phyloP scores from a whole-genome alignment of 2,797 vertebrate species.

The Leucoraja ocellata region DNA sequence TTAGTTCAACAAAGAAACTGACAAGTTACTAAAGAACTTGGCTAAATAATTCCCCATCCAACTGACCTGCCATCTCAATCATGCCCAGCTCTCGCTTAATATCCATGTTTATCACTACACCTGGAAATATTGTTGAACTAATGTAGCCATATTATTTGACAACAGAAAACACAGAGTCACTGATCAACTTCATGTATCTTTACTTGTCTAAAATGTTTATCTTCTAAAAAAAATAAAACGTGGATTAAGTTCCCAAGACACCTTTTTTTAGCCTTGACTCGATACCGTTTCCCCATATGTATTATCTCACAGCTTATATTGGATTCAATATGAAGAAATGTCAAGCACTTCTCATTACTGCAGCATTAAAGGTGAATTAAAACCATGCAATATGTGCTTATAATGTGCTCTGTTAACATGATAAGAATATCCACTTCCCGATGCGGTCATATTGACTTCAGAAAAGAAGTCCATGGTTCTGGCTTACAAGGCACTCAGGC shows the following conservation, averaged over 20 bases:
- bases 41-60: not conserved
- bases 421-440: not conserved
- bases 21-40: too few species aligned
- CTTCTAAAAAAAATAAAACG: not conserved
- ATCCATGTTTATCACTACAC: not conserved
- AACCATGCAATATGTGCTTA: not conserved
- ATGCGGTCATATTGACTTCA: not conserved
- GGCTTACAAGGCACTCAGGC: slow-evolving; percentile 43
- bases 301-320: not conserved
- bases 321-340: not conserved
- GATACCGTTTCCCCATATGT: too few species aligned
- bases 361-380: not conserved
- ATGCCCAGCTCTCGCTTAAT: not conserved
- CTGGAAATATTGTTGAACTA: not conserved
- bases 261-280: not conserved
- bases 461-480: not conserved
- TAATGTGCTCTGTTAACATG: not conserved
- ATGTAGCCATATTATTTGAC: not conserved
- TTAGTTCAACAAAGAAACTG: too few species aligned
- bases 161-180: not conserved
- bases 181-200: not conserved
- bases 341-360: not conserved
- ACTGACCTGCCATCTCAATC: too few species aligned
- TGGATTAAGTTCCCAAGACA: not conserved
- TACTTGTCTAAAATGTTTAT: not conserved